Conservation (phyloP, 2,888 invertebrate genomes). For the Mimachlamys varia region DNA sequence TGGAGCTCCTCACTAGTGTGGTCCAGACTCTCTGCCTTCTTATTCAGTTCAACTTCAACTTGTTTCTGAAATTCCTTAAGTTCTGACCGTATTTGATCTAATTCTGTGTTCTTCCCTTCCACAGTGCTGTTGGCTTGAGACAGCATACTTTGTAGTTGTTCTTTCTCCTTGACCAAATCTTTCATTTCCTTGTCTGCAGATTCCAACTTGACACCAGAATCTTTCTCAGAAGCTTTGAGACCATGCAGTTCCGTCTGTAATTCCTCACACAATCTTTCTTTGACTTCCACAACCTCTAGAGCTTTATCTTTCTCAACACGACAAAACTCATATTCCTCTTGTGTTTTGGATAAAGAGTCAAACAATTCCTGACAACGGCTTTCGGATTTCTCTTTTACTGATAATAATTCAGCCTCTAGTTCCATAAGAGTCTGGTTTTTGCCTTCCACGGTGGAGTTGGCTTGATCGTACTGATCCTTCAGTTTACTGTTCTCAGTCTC, state of each 20-base stretch:
- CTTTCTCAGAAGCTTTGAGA: conserved; percentile 34
- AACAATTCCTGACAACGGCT: conserved; percentile 32
- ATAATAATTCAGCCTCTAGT: neutral
- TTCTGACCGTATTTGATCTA: conserved; percentile 43
- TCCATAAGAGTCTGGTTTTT: neutral
- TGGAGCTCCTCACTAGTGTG: conserved; percentile 36
- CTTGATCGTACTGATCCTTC: conserved; percentile 30
- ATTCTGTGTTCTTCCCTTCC: conserved; percentile 45
- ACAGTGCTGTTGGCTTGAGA: conserved; percentile 51
- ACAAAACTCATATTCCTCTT: conserved; percentile 31
- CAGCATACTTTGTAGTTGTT: conserved; percentile 51
- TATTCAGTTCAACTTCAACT: conserved; percentile 24
- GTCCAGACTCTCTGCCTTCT: conserved; percentile 1
- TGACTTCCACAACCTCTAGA: conserved; percentile 24
- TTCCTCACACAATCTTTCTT: conserved; percentile 37
- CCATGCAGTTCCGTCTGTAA: conserved; percentile 19
- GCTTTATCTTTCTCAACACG: conserved; percentile 28
- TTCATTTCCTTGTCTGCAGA: neutral
- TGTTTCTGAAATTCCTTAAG: conserved; percentile 44
- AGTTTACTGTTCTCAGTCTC: conserved; percentile 41
- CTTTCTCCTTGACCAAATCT: conserved; percentile 41
- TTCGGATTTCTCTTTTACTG: conserved; percentile 1
- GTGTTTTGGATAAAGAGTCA: neutral
- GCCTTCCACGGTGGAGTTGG: conserved; percentile 7
- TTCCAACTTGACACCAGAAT: neutral